Percentiles rank a stretch among this genome's conserved stretches.
These are phyloP conservation scores for Montifringilla adamsi DNA, from an alignment of 2,113 vertebrate genomes.

Conservation along the genomic window DNA sequence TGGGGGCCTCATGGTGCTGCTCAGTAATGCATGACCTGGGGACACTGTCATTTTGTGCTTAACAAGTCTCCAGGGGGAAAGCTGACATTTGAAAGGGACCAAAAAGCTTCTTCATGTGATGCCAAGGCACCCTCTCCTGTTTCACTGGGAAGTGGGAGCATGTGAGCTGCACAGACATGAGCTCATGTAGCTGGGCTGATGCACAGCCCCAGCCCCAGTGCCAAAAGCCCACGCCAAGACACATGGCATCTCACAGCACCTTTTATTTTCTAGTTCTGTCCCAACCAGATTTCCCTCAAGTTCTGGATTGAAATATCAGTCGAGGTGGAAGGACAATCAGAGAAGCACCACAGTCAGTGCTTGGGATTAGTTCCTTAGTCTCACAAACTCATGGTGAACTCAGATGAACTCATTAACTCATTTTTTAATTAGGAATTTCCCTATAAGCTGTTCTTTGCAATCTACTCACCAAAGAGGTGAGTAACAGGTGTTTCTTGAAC, in stretches of 20 bases:
- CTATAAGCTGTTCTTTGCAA: neutral
- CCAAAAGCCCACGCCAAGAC: neutral
- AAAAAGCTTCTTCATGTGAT: constrained; percentile 58
- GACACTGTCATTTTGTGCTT: constrained; percentile 44
- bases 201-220: neutral
- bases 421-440: neutral
- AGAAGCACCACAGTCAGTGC: neutral
- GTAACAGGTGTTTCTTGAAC: neutral
- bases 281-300: neutral
- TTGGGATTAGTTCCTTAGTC: neutral
- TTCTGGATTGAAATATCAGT: neutral
- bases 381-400: neutral
- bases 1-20: constrained; percentile 56
- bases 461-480: neutral
- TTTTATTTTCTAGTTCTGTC: neutral
- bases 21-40: constrained; percentile 52
- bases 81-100: constrained; percentile 52
- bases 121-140: constrained; percentile 30
- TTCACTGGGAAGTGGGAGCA: constrained; percentile 20
- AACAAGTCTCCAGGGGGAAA: constrained; percentile 29
- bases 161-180: constrained; percentile 30
- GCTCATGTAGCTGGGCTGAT: neutral
- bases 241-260: neutral
- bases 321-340: neutral
- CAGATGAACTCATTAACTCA: neutral